Base-by-base conservation (phyloP, 2,113 vertebrate species). In the Apus apus region DNA sequence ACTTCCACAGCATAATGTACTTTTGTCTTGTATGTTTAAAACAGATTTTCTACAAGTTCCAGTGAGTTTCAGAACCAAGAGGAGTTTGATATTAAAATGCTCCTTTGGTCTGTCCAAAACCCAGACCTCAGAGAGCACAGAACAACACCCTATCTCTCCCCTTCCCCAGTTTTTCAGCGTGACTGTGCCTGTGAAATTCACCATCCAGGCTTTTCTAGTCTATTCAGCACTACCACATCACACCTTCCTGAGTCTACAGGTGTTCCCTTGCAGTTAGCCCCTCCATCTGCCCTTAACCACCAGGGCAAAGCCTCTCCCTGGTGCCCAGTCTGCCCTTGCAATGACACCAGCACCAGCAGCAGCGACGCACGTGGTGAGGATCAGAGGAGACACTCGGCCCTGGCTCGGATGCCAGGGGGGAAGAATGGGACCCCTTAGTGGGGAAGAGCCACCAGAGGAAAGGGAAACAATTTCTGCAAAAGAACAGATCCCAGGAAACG, bases 331-430 rank as follows among this genome's bases (percentile, higher is more conserved):
- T 68, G 12, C 14, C n/a, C 26, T 86, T 15, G 53, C 48, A 85
- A 27, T 9, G 50, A 17, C 46, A 17, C 17, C 46, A 48, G 46
- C 46, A n/a, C n/a, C n/a, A 48, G 45, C 61, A 79, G 2, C 5
- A 3, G 67, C 82, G 17, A 16, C 21, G 2, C 0, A 4, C 7
- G 0, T 3, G 30, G 3, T 26, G 36, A 1, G 4, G 51, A 57
- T 78, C 62, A 77, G 68, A 71, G 72, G 9, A 1, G 48, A 67
- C 66, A 79, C 36, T 90, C 79, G 81, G 67, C 68, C 57, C 48
- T 89, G 13, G 11, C 65, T 85, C 7, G 3, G 53, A 65, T 56
- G 25, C 22, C 60, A 73, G 34, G 64, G 80, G 45, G 51, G 56
- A 38, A 51, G 54, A 71, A 75, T 8, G 50, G 75, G 11, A 62